Evolutionary conservation across 2,888 invertebrate genomes (phyloP).

Genomic region (Ypsolopha scabrella): DNA sequence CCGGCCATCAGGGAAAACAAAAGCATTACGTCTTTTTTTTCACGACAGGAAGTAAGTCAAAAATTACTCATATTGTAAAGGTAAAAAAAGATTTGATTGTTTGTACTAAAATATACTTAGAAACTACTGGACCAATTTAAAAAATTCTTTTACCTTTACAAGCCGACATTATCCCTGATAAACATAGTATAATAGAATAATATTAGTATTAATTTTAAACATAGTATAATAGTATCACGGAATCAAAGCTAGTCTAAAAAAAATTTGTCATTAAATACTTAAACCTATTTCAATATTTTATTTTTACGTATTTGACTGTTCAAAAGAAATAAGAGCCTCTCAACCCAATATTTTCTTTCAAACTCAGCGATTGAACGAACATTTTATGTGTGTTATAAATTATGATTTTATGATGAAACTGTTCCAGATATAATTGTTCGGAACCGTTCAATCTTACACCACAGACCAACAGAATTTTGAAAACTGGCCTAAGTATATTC

Average conservation of each 20-base stretch:
- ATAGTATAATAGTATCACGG: slow-evolving; percentile 3
- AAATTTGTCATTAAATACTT: slow-evolving; percentile 3
- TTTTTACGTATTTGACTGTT: slow-evolving; percentile 3
- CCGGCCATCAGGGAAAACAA: slow-evolving; percentile 5
- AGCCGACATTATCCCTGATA: slow-evolving; percentile 3
- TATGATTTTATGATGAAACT: slow-evolving; percentile 2
- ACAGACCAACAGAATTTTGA: slow-evolving; percentile 3
- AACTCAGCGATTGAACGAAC: slow-evolving; percentile 3
- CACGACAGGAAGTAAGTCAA: slow-evolving; percentile 4
- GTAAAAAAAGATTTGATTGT: not conserved
- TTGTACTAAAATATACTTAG: too few species aligned
- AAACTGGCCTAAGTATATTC: slow-evolving; percentile 5
- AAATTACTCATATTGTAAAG: slow-evolving; percentile 3
- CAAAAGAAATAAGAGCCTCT: slow-evolving; percentile 3
- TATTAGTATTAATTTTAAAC: slow-evolving; percentile 3
- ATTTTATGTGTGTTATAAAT: slow-evolving; percentile 3
- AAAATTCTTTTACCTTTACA: not conserved
- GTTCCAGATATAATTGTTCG: slow-evolving; percentile 5
- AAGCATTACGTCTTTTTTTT: slow-evolving; percentile 5
- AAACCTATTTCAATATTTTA: slow-evolving; percentile 3
- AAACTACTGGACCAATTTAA: not conserved
- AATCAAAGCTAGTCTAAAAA: slow-evolving; percentile 2
- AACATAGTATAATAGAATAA: slow-evolving; percentile 4
- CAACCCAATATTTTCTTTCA: slow-evolving; percentile 3
- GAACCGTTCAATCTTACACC: slow-evolving; percentile 5